Percentiles rank a stretch among this genome's conserved stretches.
phyloP scores from a whole-genome alignment of 2,797 vertebrate species.

The Champsocephalus gunnari region DNA sequence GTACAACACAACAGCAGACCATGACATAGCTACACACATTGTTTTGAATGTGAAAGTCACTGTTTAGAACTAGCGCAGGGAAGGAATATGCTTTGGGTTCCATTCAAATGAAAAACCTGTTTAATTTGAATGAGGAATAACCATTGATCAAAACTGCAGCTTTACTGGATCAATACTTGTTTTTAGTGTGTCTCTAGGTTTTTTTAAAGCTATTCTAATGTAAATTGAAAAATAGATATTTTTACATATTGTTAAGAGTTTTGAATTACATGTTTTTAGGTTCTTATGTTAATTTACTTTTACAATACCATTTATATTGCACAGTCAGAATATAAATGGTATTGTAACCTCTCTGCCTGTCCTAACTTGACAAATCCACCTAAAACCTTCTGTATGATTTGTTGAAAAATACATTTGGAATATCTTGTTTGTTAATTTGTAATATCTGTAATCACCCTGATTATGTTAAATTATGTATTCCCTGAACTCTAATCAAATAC shows the following conservation, averaged over 20 bases:
- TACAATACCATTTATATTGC: not conserved
- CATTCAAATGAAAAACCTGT: not conserved
- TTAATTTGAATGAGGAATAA: too few species aligned
- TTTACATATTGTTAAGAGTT: not conserved
- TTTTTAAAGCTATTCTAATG: too few species aligned
- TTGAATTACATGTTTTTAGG: not conserved
- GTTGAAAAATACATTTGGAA: not conserved
- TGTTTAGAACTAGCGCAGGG: not conserved
- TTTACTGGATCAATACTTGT: too few species aligned
- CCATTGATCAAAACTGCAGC: not conserved
- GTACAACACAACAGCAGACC: conserved; percentile 9
- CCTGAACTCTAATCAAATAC: not conserved
- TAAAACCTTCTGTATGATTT: not conserved
- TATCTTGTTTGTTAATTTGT: not conserved
- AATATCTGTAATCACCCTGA: not conserved
- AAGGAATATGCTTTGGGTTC: not conserved
- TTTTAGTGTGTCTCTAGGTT: too few species aligned
- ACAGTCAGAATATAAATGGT: too few species aligned
- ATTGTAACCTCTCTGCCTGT: not conserved
- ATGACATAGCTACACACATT: not conserved
- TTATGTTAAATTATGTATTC: too few species aligned
- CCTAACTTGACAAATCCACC: not conserved
- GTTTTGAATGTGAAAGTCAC: not conserved
- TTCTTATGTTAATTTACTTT: not conserved
- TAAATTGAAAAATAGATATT: too few species aligned